Percentiles rank a stretch among this genome's conserved stretches.
phyloP scores from a whole-genome alignment of 2,113 vertebrate species.

The Spizaetus ornatus region DNA sequence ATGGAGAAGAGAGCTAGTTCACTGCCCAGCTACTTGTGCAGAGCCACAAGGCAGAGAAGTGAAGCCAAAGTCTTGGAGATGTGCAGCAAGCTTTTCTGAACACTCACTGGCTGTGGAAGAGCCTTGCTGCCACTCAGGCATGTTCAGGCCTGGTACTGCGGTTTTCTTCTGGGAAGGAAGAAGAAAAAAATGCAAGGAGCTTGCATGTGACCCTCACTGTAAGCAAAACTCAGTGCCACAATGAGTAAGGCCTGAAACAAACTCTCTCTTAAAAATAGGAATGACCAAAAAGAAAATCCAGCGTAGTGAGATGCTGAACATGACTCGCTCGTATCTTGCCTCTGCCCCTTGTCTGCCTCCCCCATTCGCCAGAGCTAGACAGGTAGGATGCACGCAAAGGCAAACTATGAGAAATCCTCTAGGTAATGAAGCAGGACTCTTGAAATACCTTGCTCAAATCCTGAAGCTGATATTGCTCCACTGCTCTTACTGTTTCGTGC shows the following conservation, averaged over 20 bases:
- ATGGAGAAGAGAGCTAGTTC: neutral
- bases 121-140: neutral
- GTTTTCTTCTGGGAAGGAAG: neutral
- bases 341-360: neutral
- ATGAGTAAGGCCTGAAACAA: neutral
- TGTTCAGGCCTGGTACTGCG: neutral
- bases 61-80: neutral
- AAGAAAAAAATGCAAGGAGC: neutral
- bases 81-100: neutral
- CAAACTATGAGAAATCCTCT: neutral
- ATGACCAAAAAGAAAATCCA: neutral
- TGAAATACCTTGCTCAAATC: neutral
- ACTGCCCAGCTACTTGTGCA: neutral
- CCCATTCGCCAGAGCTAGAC: neutral
- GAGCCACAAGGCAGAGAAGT: neutral
- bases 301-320: neutral
- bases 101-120: neutral
- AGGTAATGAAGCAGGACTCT: neutral
- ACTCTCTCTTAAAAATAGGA: neutral
- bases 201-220: neutral
- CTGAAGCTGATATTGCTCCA: neutral
- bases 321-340: fast-evolving
- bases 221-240: neutral
- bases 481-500: neutral
- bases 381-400: neutral